Evolutionary conservation across 2,888 invertebrate species (phyloP), one percentile per base, ranked within the genome.

Genomic region (Argyresthia goedartella): DNA sequence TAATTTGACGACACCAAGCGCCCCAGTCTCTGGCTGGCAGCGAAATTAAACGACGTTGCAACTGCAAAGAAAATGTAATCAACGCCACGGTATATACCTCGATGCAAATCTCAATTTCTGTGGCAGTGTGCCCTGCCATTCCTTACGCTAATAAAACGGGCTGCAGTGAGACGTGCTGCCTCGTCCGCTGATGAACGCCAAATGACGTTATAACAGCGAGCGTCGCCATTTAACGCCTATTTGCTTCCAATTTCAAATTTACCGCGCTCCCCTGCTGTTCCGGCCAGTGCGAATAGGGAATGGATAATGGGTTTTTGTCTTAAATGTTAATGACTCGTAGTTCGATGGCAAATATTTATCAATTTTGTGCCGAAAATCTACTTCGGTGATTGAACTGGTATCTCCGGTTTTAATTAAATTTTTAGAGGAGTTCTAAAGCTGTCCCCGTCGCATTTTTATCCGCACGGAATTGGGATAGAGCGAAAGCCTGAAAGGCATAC

Each of bases 201-300:
- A 86, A 86, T 81, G 81, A 81, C 71, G 85, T 86, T 86, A 85
- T 84, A 80, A 82, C 81, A 81, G 77, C 80, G 81, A 78, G 77
- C 82, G 87, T 84, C 87, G 88, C 88, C 88, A 89, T 89, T 90
- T 89, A 89, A 89, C 89, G 89, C 89, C 88, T 89, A 89, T 90
- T 89, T 89, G 89, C 82, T 81, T 88, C 86, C 88, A 87, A 86
- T 84, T 81, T 85, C 88, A 87, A 89, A 88, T 86, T 78, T 82
- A 70, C 69, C 80, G 86, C 84, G 80, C 80, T 77, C 82, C 84
- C 74, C 77, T 72, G 74, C 71, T 73, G 74, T 76, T 78, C 78
- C 79, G 79, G 79, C 70, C 82, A 79, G 71, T 69, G 69, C 73
- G 80, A 84, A 74, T 68, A 66, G 71, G 67, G 71, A 71, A 73